phyloP scores from a whole-genome alignment of 2,888 invertebrate genomes.

The Hydriomena furcata region DNA sequence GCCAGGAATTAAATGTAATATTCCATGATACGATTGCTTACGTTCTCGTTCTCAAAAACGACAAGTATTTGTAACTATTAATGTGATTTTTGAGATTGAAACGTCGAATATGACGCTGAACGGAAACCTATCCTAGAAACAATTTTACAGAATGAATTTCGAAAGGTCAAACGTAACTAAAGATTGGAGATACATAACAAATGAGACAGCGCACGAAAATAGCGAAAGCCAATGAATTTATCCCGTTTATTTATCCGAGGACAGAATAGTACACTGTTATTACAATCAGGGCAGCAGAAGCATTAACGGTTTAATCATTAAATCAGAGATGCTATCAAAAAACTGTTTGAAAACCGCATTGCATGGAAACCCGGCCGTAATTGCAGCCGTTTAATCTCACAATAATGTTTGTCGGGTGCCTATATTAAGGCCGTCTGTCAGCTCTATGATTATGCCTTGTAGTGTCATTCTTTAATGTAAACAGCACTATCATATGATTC shows the following conservation, averaged over 20 bases:
- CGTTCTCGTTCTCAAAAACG: not conserved
- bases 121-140: too few species aligned
- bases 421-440: slow-evolving; percentile 43
- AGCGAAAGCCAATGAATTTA: slow-evolving; percentile 19
- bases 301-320: slow-evolving; percentile 34
- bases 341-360: slow-evolving; percentile 40
- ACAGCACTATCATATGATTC: too few species aligned
- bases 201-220: slow-evolving; percentile 11
- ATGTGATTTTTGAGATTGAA: not conserved
- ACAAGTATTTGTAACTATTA: too few species aligned
- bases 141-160: not conserved
- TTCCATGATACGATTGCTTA: slow-evolving; percentile 2
- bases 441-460: slow-evolving; percentile 31
- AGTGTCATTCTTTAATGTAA: slow-evolving; percentile 31
- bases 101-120: too few species aligned
- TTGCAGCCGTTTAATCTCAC: slow-evolving; percentile 47
- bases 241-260: slow-evolving; percentile 20
- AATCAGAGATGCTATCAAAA: slow-evolving; percentile 38
- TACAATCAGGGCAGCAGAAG: slow-evolving; percentile 23
- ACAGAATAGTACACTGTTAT: slow-evolving; percentile 27
- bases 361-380: slow-evolving; percentile 39
- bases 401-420: slow-evolving; percentile 46
- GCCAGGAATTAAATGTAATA: slow-evolving; percentile 5
- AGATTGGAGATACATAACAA: slow-evolving; percentile 3
- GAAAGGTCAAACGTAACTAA: not conserved